Conservation (phyloP, 2,888 invertebrate species). For the Phanerotoma sp. region DNA sequence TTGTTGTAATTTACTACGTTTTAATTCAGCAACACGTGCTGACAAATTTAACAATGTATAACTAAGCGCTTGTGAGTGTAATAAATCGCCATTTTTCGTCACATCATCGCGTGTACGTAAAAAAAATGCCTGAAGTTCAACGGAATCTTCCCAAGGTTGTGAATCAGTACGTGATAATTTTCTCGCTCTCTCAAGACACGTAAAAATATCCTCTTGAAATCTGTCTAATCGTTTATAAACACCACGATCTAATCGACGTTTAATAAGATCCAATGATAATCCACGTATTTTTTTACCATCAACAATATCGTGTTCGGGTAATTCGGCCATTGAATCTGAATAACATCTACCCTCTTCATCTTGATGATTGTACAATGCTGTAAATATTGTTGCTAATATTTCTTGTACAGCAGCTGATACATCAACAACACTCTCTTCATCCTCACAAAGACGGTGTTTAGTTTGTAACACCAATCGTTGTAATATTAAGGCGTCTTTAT, state of each 20-base stretch:
- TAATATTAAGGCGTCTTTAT: constrained; percentile 92
- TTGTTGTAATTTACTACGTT: constrained; percentile 74
- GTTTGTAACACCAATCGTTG: constrained; percentile 91
- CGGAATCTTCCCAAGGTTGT: constrained; percentile 92
- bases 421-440: constrained; percentile 85
- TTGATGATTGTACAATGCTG: constrained; percentile 92
- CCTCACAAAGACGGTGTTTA: constrained; percentile 82
- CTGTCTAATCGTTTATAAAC: constrained; percentile 90
- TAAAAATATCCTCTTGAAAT: constrained; percentile 96
- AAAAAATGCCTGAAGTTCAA: constrained; percentile 90
- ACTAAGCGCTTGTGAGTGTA: constrained; percentile 84
- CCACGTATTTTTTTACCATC: constrained; percentile 73
- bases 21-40: constrained; percentile 72
- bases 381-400: constrained; percentile 86
- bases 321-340: constrained; percentile 92
- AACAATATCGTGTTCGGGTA: constrained; percentile 79
- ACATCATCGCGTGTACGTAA: constrained; percentile 71
- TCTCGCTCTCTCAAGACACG: constrained; percentile 88
- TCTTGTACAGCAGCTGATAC: constrained; percentile 89
- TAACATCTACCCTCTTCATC: constrained; percentile 96
- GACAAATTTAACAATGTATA: constrained; percentile 78
- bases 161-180: constrained; percentile 89
- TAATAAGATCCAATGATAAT: constrained; percentile 89
- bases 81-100: constrained; percentile 75
- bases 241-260: constrained; percentile 87